These are phyloP conservation scores for Diorhabda sublineata DNA, from an alignment of 1,140 invertebrate genomes.

Conservation along the genomic window DNA sequence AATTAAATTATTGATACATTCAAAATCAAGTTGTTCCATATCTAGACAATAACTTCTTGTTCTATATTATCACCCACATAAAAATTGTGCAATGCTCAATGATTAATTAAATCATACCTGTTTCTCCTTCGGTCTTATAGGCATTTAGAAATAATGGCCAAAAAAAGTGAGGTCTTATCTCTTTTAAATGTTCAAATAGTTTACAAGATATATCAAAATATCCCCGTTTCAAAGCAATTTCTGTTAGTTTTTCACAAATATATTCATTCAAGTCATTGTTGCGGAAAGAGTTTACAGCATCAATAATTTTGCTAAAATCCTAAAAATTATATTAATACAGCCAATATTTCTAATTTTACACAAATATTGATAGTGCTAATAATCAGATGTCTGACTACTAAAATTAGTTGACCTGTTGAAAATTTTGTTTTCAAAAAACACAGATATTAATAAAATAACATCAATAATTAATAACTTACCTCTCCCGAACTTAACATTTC, in stretches of 20 bases:
- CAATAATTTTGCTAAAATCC: constrained; percentile 31
- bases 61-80: no score
- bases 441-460: background rate
- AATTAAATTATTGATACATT: no score
- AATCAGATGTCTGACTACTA: no score
- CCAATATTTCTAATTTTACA: no score
- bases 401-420: no score
- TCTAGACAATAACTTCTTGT: no score
- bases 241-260: constrained; percentile 34
- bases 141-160: constrained; percentile 41
- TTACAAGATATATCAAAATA: constrained; percentile 29
- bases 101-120: constrained; percentile 22
- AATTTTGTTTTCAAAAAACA: no score
- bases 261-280: constrained; percentile 27
- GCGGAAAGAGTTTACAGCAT: constrained; percentile 27
- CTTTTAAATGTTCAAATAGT: constrained; percentile 30
- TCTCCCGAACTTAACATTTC: constrained; percentile 35
- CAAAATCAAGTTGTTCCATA: no score
- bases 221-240: constrained; percentile 31
- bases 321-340: constrained; percentile 3
- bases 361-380: no score
- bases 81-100: background rate
- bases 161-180: constrained; percentile 40
- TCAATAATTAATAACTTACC: constrained; percentile 22
- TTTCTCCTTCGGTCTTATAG: constrained; percentile 30